Conservation (phyloP, 2,797 vertebrate genomes). For the Propithecus perrieri region DNA sequence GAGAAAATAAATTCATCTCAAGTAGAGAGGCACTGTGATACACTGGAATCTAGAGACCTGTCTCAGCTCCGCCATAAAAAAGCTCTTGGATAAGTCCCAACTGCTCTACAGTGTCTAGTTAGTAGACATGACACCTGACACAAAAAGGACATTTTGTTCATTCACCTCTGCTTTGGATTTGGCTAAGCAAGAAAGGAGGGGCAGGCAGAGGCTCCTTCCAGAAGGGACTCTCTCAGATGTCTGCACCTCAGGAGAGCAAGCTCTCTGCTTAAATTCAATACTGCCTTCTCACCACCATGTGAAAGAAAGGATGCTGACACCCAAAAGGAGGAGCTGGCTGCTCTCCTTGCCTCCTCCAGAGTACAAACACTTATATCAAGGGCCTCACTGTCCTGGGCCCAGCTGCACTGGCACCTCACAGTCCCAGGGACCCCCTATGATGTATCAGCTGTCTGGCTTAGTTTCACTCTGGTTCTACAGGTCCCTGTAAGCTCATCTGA, state of each 20-base stretch:
- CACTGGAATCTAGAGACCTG: not conserved
- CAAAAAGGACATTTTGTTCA: constrained; percentile 36
- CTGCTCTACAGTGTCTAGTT: not conserved
- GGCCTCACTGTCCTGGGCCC: not conserved
- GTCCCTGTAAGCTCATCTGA: not conserved
- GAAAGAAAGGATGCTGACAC: not conserved
- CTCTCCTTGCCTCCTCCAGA: constrained; percentile 19
- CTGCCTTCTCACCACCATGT: not conserved
- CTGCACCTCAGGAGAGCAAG: not conserved
- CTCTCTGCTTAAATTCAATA: not conserved
- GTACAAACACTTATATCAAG: not conserved
- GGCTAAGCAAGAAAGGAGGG: not conserved
- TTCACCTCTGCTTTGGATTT: not conserved
- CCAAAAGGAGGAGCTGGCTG: not conserved
- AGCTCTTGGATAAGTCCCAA: not conserved
- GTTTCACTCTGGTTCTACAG: not conserved
- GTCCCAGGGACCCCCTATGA: not conserved
- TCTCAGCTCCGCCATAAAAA: not conserved
- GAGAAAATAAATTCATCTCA: constrained; percentile 15
- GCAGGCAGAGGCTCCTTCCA: not conserved
- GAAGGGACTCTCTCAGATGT: not conserved
- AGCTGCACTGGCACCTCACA: constrained; percentile 8
- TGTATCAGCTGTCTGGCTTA: constrained; percentile 17
- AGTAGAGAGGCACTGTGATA: not conserved
- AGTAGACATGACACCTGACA: not conserved